phyloP scores from a whole-genome alignment of 2,113 vertebrate species.

The Myodes glareolus region DNA sequence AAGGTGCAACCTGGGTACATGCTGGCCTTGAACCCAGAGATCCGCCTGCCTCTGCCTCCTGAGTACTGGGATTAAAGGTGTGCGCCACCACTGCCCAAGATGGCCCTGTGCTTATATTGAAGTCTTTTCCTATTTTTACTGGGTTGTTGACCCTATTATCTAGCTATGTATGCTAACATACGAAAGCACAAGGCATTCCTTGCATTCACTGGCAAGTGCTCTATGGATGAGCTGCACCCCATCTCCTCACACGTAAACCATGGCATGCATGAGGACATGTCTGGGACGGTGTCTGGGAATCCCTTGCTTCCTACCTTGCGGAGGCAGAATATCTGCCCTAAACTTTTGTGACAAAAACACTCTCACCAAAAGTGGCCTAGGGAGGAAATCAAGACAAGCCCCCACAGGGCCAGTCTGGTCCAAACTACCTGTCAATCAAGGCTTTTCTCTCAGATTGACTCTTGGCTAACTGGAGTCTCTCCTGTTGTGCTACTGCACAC shows the following conservation, averaged over 20 bases:
- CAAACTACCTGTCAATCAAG: not conserved
- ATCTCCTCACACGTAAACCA: not conserved
- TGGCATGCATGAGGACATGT: not conserved
- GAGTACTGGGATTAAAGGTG: not conserved
- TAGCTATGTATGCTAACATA: too few relatives aligned
- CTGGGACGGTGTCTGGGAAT: not conserved
- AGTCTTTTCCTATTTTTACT: not conserved
- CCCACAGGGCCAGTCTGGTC: not conserved
- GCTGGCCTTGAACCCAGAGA: not conserved
- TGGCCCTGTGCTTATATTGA: not conserved
- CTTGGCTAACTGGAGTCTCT: not conserved
- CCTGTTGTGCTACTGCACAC: not conserved
- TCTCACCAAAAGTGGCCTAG: not conserved
- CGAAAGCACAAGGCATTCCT: not conserved
- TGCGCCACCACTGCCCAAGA: not conserved
- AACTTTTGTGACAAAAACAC: not conserved
- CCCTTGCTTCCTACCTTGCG: not conserved
- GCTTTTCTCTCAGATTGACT: not conserved
- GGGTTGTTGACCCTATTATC: not conserved
- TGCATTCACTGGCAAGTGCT: too few relatives aligned
- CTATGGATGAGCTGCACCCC: not conserved
- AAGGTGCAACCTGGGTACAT: not conserved
- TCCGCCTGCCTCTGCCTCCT: not conserved
- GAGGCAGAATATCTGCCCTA: not conserved
- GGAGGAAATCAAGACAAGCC: not conserved